phyloP scores from a whole-genome alignment of 1,140 invertebrate genomes.

The Brachionus rotundiformis region DNA sequence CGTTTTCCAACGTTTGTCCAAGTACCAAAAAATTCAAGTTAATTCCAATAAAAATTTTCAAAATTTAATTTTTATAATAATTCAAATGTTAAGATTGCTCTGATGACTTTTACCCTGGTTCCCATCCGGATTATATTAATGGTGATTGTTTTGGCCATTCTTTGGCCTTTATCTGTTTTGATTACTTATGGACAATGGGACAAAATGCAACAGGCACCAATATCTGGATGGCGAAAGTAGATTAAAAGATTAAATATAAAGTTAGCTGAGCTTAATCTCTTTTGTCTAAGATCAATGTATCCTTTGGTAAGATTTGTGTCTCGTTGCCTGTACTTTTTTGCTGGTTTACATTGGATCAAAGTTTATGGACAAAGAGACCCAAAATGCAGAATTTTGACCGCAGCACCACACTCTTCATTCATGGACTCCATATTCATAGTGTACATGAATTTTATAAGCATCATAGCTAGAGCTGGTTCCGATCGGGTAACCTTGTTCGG shows the following conservation, averaged over 20 bases:
- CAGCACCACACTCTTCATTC: constrained; percentile 86
- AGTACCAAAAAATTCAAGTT: constrained; percentile 35
- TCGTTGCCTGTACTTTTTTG: constrained; percentile 57
- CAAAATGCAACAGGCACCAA: constrained; percentile 4
- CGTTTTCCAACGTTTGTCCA: constrained; percentile 24
- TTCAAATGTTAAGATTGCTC: constrained; percentile 22
- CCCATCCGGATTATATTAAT: constrained; percentile 32
- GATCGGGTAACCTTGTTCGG: constrained; percentile 76
- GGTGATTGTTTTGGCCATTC: neutral
- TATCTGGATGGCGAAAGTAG: constrained; percentile 42
- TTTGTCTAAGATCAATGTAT: constrained; percentile 37
- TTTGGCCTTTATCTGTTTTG: constrained; percentile 17
- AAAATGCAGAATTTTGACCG: constrained; percentile 79
- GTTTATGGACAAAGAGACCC: constrained; percentile 71
- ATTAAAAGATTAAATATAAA: neutral
- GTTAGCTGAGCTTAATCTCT: neutral
- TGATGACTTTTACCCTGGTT: constrained; percentile 39
- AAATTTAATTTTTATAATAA: neutral
- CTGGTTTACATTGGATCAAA: constrained; percentile 74
- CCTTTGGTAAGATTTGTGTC: neutral
- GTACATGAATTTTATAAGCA: constrained; percentile 75
- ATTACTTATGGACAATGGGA: neutral
- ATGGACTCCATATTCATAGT: constrained; percentile 83
- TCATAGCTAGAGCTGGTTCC: constrained; percentile 77
- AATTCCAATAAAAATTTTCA: neutral